Evolutionary conservation across 2,888 invertebrate species (phyloP).

Genomic region (Aleiodes leptofemur): DNA sequence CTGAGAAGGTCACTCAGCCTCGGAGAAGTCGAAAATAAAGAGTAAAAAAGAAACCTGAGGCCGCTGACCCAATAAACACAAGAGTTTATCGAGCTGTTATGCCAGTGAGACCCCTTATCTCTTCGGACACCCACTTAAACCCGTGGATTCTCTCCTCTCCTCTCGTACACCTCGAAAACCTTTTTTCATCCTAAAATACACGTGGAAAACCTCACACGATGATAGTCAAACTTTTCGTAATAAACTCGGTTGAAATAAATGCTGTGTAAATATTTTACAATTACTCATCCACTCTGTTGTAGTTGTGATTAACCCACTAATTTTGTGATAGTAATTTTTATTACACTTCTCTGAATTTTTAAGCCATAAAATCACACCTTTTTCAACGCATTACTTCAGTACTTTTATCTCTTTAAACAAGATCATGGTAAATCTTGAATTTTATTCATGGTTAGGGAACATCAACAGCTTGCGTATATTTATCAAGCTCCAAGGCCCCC

Average conservation of each 20-base stretch:
- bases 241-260: neutral
- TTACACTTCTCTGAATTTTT: no score
- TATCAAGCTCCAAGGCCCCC: no score
- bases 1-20: constrained; percentile 8
- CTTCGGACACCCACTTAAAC: constrained; percentile 73
- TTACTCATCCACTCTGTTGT: constrained; percentile 41
- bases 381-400: no score
- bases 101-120: constrained; percentile 70
- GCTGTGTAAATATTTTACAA: constrained; percentile 45
- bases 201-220: constrained; percentile 71
- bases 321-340: no score
- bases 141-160: constrained; percentile 51
- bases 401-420: no score
- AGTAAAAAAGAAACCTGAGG: constrained; percentile 16
- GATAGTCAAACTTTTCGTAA: constrained; percentile 54
- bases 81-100: constrained; percentile 73
- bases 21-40: constrained; percentile 34
- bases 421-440: no score
- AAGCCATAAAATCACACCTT: no score
- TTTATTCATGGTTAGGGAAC: no score
- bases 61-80: constrained; percentile 71
- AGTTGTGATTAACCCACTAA: neutral
- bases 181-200: constrained; percentile 46
- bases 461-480: no score
- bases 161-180: neutral